phyloP scores from a whole-genome alignment of 2,797 vertebrate genomes.

The Oceanodroma leucorhoa region DNA sequence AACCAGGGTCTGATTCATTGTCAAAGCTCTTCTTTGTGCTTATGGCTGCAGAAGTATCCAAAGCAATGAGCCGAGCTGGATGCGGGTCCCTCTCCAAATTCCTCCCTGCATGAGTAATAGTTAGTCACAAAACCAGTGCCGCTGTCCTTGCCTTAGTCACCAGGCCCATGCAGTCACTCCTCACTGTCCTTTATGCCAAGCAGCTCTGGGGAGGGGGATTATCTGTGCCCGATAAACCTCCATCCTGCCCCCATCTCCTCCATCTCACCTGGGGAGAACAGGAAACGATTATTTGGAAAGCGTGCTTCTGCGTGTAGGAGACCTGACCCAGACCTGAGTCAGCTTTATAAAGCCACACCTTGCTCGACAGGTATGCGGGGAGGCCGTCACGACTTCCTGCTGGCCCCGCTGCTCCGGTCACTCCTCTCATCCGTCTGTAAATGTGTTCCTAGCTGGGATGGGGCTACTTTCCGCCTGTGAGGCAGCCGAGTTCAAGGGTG shows the following conservation, averaged over 20 bases:
- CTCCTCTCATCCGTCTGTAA: accelerated
- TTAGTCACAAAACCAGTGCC: slow-evolving; percentile 20
- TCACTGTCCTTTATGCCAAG: neutral
- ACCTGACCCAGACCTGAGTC: slow-evolving; percentile 52
- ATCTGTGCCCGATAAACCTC: neutral
- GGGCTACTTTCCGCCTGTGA: neutral
- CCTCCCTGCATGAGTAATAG: slow-evolving; percentile 47
- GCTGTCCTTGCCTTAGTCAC: slow-evolving; percentile 32
- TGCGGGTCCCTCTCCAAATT: slow-evolving; percentile 9
- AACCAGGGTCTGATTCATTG: slow-evolving; percentile 41
- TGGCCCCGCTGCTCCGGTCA: accelerated
- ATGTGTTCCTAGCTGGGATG: neutral
- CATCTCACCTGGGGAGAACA: neutral
- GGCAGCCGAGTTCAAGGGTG: neutral
- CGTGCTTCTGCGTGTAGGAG: neutral
- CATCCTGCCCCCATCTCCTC: neutral
- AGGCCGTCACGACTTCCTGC: slow-evolving; percentile 43
- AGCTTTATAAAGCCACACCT: slow-evolving; percentile 57
- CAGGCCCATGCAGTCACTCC: neutral
- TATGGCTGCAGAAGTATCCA: slow-evolving; percentile 27
- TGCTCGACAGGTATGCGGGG: slow-evolving; percentile 53
- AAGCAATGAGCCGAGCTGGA: neutral
- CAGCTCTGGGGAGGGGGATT: slow-evolving; percentile 12
- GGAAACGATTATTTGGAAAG: slow-evolving; percentile 38
- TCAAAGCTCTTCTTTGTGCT: slow-evolving; percentile 60